Percentiles rank a stretch among this genome's conserved stretches.
These are phyloP conservation scores for Psophia crepitans DNA, from an alignment of 2,113 vertebrate species.

Conservation along the genomic window DNA sequence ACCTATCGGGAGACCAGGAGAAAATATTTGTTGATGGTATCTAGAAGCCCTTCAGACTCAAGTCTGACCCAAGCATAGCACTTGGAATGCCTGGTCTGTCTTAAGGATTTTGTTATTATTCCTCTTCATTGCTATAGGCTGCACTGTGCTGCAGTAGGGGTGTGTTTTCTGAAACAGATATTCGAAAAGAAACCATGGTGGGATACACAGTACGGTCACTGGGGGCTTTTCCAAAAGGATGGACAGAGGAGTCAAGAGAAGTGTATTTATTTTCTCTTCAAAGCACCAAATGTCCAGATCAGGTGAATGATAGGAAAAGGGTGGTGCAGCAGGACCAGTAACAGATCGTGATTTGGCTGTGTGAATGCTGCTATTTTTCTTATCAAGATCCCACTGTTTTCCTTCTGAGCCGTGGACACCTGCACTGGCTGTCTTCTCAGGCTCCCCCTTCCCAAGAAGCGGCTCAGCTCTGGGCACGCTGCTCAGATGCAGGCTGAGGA, in stretches of 20 bases:
- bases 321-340: background rate
- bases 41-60: background rate
- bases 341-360: background rate
- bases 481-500: background rate
- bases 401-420: background rate
- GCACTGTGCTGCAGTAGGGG: constrained; percentile 51
- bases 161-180: constrained; percentile 53
- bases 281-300: background rate
- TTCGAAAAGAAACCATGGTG: constrained; percentile 6
- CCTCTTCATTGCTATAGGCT: constrained; percentile 54
- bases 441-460: background rate
- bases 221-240: background rate
- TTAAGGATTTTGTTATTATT: constrained; percentile 45
- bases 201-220: background rate
- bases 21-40: background rate
- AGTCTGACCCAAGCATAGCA: background rate
- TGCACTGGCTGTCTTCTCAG: background rate
- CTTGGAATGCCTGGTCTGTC: background rate
- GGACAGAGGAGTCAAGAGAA: background rate
- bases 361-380: background rate
- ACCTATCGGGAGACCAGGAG: background rate
- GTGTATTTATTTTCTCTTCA: background rate
- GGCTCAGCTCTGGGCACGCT: rapidly evolving
- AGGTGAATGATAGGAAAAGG: background rate
- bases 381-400: background rate